Evolutionary conservation across 1,140 invertebrate genomes (phyloP).

Genomic region (Trinorchestia longiramus): DNA sequence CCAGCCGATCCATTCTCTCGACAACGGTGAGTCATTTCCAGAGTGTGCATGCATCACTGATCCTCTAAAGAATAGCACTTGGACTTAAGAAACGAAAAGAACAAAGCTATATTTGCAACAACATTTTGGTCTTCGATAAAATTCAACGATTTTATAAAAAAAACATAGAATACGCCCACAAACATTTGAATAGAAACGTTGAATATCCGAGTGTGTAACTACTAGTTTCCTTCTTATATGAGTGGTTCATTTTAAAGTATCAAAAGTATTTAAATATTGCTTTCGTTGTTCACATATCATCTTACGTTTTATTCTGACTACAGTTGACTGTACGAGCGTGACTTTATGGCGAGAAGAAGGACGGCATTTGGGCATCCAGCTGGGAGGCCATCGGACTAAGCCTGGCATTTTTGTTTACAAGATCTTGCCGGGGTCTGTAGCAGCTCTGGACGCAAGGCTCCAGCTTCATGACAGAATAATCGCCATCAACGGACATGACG

Average conservation of each 20-base stretch:
- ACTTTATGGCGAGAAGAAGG: slow-evolving; percentile 71
- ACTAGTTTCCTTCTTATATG: too few species aligned
- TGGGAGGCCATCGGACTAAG: slow-evolving; percentile 72
- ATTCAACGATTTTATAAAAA: too few species aligned
- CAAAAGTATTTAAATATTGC: too few species aligned
- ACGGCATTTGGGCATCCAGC: slow-evolving; percentile 71
- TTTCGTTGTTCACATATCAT: too few species aligned
- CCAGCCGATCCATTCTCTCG: slow-evolving; percentile 33
- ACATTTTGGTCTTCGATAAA: too few species aligned
- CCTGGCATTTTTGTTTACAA: slow-evolving; percentile 73
- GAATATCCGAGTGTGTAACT: too few species aligned
- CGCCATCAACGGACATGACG: slow-evolving; percentile 73
- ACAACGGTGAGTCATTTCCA: slow-evolving; percentile 11
- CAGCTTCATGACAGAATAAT: slow-evolving; percentile 76
- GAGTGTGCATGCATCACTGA: neutral
- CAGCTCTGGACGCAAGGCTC: slow-evolving; percentile 74
- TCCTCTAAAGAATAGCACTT: too few species aligned
- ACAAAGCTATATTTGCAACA: too few species aligned
- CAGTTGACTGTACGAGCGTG: slow-evolving; percentile 68
- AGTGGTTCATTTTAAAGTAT: too few species aligned
- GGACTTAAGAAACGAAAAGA: too few species aligned
- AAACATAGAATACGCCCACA: too few species aligned
- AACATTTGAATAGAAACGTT: too few species aligned
- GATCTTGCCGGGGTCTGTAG: slow-evolving; percentile 72
- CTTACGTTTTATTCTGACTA: neutral